Percentiles rank a stretch among this genome's conserved stretches.
Conservation (phyloP, 2,797 vertebrate genomes). For the Hirundo rustica region DNA sequence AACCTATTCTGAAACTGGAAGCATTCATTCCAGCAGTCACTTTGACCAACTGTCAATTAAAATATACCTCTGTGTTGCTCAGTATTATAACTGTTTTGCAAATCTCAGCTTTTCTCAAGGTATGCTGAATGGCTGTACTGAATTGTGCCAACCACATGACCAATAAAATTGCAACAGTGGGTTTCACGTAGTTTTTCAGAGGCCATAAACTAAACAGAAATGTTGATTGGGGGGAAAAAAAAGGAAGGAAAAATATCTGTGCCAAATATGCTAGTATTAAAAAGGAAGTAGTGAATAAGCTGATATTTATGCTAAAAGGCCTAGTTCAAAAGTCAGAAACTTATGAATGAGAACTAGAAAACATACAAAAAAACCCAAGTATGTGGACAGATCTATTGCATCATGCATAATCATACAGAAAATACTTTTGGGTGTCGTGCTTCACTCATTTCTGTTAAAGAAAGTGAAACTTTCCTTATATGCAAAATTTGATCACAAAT, state of each 20-base stretch:
- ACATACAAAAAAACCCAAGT: neutral
- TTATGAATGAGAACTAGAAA: constrained; percentile 51
- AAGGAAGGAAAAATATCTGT: neutral
- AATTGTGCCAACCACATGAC: neutral
- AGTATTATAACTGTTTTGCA: neutral
- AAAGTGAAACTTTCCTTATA: neutral
- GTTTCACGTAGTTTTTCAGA: constrained; percentile 20
- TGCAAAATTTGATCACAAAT: neutral
- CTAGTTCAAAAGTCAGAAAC: constrained; percentile 16
- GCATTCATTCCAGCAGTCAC: neutral
- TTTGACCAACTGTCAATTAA: neutral
- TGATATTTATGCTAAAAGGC: constrained; percentile 34
- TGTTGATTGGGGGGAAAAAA: neutral
- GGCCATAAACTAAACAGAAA: constrained; percentile 26
- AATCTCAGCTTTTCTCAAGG: neutral
- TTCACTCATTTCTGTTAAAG: neutral
- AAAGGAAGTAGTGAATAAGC: constrained; percentile 8
- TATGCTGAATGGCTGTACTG: neutral
- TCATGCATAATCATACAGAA: neutral
- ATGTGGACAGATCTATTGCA: neutral
- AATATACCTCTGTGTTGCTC: neutral
- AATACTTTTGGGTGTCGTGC: neutral
- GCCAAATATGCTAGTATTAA: constrained; percentile 11
- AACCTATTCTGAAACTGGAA: neutral
- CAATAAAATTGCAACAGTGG: constrained; percentile 8